These are phyloP conservation scores for Odontomachus brunneus DNA, from an alignment of 1,140 invertebrate species.

Conservation along the genomic window DNA sequence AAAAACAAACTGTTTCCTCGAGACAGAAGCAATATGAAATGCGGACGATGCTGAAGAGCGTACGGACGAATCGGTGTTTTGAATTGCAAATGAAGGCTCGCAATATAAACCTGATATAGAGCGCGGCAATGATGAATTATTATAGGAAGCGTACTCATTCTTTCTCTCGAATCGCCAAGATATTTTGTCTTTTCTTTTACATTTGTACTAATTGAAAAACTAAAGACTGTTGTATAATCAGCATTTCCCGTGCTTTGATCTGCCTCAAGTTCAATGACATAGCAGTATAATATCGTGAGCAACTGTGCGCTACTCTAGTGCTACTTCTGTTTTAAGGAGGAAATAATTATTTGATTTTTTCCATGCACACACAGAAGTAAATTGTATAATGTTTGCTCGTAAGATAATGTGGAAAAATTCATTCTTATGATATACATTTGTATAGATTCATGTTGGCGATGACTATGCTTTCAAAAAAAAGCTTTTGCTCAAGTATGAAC, in stretches of 20 bases:
- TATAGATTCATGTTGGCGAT: conserved; percentile 4
- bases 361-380: background rate
- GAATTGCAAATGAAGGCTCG: conserved; percentile 88
- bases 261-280: background rate
- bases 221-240: no score
- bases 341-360: background rate
- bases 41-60: conserved; percentile 86
- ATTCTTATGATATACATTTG: background rate
- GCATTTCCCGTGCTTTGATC: no score
- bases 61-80: conserved; percentile 88
- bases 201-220: no score
- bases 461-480: conserved; percentile 9
- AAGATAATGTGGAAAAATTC: background rate
- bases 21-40: conserved; percentile 79
- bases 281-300: conserved; percentile 12
- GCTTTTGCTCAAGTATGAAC: background rate
- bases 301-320: background rate
- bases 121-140: no score
- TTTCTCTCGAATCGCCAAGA: background rate
- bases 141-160: no score
- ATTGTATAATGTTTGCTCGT: background rate
- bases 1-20: conserved; percentile 38
- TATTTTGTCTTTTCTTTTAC: no score
- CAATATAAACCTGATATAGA: conserved; percentile 63
- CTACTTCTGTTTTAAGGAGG: background rate